Conservation (phyloP, 2,113 vertebrate genomes). For the Indicator indicator region DNA sequence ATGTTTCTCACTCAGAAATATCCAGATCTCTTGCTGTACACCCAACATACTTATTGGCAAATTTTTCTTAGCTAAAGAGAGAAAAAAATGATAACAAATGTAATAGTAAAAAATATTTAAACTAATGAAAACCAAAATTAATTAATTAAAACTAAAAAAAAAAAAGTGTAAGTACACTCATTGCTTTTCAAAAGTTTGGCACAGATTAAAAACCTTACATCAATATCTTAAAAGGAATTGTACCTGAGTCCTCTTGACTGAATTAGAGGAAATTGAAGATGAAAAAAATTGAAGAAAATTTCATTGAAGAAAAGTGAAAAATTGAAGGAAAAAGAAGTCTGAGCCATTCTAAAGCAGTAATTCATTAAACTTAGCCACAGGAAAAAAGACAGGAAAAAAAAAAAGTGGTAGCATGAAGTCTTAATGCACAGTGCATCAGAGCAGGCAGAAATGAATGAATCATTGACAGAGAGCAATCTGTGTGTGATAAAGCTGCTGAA, state of each 20-base stretch:
- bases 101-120: background rate
- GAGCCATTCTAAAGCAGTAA: background rate
- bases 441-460: conserved; percentile 6
- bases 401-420: background rate
- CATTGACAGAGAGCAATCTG: background rate
- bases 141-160: background rate
- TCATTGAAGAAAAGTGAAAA: no score
- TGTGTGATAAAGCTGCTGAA: background rate
- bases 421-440: background rate
- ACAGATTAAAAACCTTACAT: background rate
- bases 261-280: no score
- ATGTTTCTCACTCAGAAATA: background rate
- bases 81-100: background rate
- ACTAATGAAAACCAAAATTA: background rate
- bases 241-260: background rate
- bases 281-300: no score
- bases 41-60: background rate
- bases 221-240: background rate
- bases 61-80: background rate
- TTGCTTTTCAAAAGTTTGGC: background rate
- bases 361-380: background rate
- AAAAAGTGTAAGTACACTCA: background rate
- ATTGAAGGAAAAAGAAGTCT: background rate
- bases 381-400: background rate
- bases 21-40: background rate